Base-by-base conservation (phyloP, 2,888 invertebrate genomes). In the Rhingia campestris region DNA sequence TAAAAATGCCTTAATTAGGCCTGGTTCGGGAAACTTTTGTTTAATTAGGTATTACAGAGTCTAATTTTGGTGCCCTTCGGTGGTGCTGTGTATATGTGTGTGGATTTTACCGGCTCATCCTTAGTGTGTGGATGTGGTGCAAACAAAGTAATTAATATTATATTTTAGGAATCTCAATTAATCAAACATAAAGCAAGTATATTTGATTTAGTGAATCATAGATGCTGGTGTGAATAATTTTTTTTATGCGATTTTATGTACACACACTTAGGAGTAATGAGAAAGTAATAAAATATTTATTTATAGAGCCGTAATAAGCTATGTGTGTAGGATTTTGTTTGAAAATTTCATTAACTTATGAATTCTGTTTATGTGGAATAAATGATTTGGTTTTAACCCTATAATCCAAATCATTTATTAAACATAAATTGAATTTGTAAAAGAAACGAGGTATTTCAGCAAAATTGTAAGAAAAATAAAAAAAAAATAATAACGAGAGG, bases 161-260 rank as follows among this genome's bases (percentile, higher is more conserved):
- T 82, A 73, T 58, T 61, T 69, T 67, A 67, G 73, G 82, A 69
- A 69, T 79, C 67, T 79, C 79, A 69, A 82, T 82, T 79, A 77
- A 77, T 82, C 79, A 79, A 73, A 56, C 49, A 51, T 58, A 56
- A 79, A 58, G 22, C 22, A 22, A 22, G 73, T 69, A 63, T 73
- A 61, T 82, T 73, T 79, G 73, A 73, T 82, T 63, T 73, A 63
- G 41, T 79, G 56, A 73, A 47, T 72, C 70, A 81, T 12, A 51
- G 56, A 45, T 56, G 47, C 54, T 32, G 32, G 30, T 12, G 14
- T 7, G 12, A 39, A 51, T 35, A n/a, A 4, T 10, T 1, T 9
- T n/a, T 1, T 9, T 0, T 39, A 33, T 41, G 33, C n/a, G 22
- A 12, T 35, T 9, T 47, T 37, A 9, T 39, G 39, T n/a, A n/a